A percentile compares a stretch with the other conserved stretches of the same genome.
These are phyloP conservation scores for Tipula unca DNA, from an alignment of 2,888 invertebrate genomes.

Conservation along the genomic window DNA sequence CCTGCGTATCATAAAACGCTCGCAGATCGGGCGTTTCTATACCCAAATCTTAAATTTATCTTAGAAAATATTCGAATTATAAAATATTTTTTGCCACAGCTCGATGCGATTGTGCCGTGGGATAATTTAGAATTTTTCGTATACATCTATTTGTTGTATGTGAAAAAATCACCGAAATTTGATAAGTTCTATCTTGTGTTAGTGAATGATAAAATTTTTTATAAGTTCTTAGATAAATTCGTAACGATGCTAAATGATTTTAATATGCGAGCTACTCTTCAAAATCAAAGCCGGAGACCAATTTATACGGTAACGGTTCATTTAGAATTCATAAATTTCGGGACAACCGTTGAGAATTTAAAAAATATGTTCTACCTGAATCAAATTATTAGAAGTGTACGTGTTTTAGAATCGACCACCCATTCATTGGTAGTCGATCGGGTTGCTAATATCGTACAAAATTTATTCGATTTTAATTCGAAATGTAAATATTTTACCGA, in stretches of 20 bases:
- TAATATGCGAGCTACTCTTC: background rate
- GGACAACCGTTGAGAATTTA: background rate
- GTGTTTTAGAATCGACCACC: background rate
- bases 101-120: background rate
- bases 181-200: background rate
- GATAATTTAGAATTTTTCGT: background rate
- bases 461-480: background rate
- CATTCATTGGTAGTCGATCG: background rate
- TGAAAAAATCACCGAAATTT: background rate
- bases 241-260: background rate
- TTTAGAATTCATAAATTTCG: slow-evolving; percentile 9
- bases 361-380: slow-evolving; percentile 14
- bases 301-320: background rate
- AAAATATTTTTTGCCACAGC: background rate
- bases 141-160: background rate
- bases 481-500: background rate
- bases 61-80: background rate
- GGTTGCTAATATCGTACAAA: background rate
- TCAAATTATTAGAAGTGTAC: background rate
- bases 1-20: background rate
- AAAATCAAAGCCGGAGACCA: background rate
- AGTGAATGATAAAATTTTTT: background rate
- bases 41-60: background rate
- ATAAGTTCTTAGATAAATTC: slow-evolving; percentile 8
- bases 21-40: background rate